phyloP scores from a whole-genome alignment of 2,888 invertebrate species.

The Drosophila meridionalis region DNA sequence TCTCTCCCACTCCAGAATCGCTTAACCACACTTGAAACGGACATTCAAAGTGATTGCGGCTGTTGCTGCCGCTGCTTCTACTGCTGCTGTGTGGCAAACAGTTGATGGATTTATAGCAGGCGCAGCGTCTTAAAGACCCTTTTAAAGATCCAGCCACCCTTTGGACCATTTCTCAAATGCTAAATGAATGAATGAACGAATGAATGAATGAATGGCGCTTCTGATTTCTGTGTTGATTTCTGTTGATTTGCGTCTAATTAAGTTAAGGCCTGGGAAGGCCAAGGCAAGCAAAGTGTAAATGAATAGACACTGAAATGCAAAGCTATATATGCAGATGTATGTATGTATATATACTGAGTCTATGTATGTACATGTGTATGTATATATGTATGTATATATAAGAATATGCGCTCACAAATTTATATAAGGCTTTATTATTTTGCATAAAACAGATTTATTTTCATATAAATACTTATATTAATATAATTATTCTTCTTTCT shows the following conservation, averaged over 20 bases:
- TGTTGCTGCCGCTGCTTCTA: slow-evolving; percentile 4
- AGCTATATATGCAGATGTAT: background rate
- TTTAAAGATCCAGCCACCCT: slow-evolving; percentile 15
- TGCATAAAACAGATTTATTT: background rate
- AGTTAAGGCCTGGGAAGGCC: slow-evolving; percentile 50
- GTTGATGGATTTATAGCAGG: slow-evolving; percentile 58
- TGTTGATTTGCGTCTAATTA: slow-evolving; percentile 74
- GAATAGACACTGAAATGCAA: background rate
- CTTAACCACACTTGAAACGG: slow-evolving; percentile 19
- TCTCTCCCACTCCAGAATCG: background rate
- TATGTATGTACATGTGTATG: background rate
- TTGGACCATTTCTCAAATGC: slow-evolving; percentile 11
- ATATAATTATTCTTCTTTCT: background rate
- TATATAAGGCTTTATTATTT: background rate
- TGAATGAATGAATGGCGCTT: slow-evolving; percentile 61
- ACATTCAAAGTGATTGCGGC: slow-evolving; percentile 72
- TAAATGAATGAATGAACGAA: slow-evolving; percentile 50
- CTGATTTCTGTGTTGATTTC: slow-evolving; percentile 52
- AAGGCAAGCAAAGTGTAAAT: background rate
- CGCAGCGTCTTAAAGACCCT: slow-evolving; percentile 30
- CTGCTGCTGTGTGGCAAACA: slow-evolving; percentile 32
- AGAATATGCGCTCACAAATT: background rate
- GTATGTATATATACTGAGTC: background rate
- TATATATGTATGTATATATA: background rate
- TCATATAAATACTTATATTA: background rate